phyloP scores from a whole-genome alignment of 2,888 invertebrate species.

The Plebejus anna region DNA sequence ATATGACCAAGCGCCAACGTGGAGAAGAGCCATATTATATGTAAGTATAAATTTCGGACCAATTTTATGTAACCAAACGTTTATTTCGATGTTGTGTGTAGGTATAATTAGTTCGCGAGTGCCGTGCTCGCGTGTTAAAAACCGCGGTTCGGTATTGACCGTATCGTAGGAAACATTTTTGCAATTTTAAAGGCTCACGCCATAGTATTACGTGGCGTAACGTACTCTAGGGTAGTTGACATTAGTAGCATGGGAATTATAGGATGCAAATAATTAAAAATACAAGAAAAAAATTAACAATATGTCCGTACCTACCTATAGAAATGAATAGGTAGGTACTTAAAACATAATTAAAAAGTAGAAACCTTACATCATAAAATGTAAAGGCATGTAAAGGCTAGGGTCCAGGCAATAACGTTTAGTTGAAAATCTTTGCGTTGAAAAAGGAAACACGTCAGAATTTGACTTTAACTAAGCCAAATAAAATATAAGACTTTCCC shows the following conservation, averaged over 20 bases:
- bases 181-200: neutral
- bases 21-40: neutral
- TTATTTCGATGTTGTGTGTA: conserved; percentile 44
- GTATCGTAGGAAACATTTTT: neutral
- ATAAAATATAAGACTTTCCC: too few relatives aligned
- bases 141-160: conserved; percentile 12
- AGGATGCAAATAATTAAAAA: neutral
- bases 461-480: too few relatives aligned
- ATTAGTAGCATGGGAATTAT: neutral
- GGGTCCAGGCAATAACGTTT: too few relatives aligned
- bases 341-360: too few relatives aligned
- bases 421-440: too few relatives aligned
- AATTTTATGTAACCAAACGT: conserved; percentile 71
- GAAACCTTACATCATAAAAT: too few relatives aligned
- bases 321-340: too few relatives aligned
- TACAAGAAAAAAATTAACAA: too few relatives aligned
- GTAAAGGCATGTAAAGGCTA: too few relatives aligned
- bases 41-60: conserved; percentile 62
- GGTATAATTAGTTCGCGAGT: conserved; percentile 30
- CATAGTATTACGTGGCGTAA: neutral
- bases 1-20: neutral
- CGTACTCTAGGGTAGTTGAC: neutral
- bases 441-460: too few relatives aligned
- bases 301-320: too few relatives aligned
- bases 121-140: neutral